Percentiles rank a stretch among this genome's conserved stretches.
Evolutionary conservation across 1,140 invertebrate genomes (phyloP).

Genomic region (Tachypleus tridentatus): DNA sequence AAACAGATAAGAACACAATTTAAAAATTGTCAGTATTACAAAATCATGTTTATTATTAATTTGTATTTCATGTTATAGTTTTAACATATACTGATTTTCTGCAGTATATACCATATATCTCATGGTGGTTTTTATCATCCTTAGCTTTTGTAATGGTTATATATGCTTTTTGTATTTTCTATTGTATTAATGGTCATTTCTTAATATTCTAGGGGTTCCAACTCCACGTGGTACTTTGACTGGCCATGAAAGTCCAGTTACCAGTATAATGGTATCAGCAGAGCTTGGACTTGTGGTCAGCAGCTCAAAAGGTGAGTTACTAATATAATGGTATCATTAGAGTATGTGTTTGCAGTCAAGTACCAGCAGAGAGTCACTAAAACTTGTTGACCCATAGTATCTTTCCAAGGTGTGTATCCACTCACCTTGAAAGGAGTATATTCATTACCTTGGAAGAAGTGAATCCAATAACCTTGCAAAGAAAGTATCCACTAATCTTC

Average conservation of each 20-base stretch:
- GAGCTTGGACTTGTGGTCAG: conserved; percentile 96
- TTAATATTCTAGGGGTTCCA: conserved; percentile 52
- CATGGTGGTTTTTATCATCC: not conserved
- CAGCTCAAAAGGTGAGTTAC: conserved; percentile 36
- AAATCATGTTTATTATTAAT: no score
- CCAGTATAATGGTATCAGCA: conserved; percentile 89
- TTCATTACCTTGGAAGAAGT: no score
- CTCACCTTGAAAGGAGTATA: no score
- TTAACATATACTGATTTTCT: no score
- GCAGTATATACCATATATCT: not conserved
- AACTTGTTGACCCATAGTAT: not conserved
- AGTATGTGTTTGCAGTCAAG: not conserved
- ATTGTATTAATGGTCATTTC: not conserved
- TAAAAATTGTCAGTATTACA: no score
- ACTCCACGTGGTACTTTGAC: conserved; percentile 91
- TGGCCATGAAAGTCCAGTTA: conserved; percentile 90
- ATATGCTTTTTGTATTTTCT: no score
- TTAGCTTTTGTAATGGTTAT: no score
- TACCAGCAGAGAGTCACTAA: conserved; percentile 5
- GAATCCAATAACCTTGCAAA: no score
- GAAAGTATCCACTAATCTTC: no score
- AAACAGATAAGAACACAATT: no score
- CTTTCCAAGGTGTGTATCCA: no score
- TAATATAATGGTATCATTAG: not conserved
- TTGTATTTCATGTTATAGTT: no score